Percentiles rank a stretch among this genome's conserved stretches.
Conservation (phyloP, 1,140 invertebrate species). For the Oreohelix idahoensis region DNA sequence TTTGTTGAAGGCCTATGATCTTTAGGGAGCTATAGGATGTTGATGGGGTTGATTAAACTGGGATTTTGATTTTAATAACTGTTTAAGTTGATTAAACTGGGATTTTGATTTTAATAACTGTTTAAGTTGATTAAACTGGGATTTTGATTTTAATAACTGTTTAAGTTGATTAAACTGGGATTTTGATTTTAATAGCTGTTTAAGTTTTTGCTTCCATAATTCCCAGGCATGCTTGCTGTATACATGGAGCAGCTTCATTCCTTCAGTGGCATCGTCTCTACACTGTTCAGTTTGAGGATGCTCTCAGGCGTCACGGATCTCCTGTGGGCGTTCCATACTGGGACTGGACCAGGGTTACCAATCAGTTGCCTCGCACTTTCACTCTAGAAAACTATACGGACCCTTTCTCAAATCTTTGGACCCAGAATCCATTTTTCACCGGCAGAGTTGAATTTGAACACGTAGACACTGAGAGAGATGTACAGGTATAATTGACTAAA, state of each 20-base stretch:
- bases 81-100: too few relatives aligned
- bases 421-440: constrained; percentile 35
- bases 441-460: constrained; percentile 34
- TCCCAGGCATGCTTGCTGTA: constrained; percentile 46
- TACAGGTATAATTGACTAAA: too few relatives aligned
- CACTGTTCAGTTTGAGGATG: constrained; percentile 52
- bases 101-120: too few relatives aligned
- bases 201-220: not conserved
- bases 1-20: too few relatives aligned
- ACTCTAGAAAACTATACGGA: constrained; percentile 34
- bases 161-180: too few relatives aligned
- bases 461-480: constrained; percentile 15
- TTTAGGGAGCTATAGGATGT: too few relatives aligned
- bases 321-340: constrained; percentile 50
- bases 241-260: constrained; percentile 51
- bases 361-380: constrained; percentile 28
- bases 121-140: too few relatives aligned
- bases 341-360: constrained; percentile 37
- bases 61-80: too few relatives aligned
- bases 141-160: too few relatives aligned
- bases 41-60: too few relatives aligned
- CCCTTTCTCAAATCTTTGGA: not conserved
- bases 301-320: constrained; percentile 46
- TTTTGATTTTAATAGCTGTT: too few relatives aligned
- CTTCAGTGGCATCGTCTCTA: constrained; percentile 53